Percentiles rank a stretch among this genome's conserved stretches.
phyloP scores from a whole-genome alignment of 2,113 vertebrate genomes.

The Epinephelus cyanopodus region DNA sequence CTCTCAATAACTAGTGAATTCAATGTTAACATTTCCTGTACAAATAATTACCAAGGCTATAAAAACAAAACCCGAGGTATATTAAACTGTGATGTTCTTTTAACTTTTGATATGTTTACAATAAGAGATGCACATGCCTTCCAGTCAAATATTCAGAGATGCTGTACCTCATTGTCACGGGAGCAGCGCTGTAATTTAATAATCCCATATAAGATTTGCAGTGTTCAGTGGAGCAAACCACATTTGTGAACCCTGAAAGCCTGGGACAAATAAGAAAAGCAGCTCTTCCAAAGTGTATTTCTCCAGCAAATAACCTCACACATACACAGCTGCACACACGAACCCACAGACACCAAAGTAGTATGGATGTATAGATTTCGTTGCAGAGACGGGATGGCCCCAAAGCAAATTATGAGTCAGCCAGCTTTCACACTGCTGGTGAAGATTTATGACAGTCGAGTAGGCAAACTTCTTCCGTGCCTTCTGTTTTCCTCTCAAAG shows the following conservation, averaged over 20 bases:
- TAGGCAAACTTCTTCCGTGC: slow-evolving; percentile 28
- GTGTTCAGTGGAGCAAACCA: slow-evolving; percentile 23
- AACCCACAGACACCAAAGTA: neutral
- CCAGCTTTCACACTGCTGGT: slow-evolving; percentile 23
- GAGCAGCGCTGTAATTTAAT: slow-evolving; percentile 13
- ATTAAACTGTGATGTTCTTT: neutral
- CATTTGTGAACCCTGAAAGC: neutral
- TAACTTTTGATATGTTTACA: slow-evolving; percentile 17
- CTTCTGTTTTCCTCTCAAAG: slow-evolving; percentile 56
- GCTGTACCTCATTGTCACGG: slow-evolving; percentile 1
- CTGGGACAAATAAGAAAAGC: slow-evolving; percentile 3
- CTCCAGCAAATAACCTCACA: slow-evolving; percentile 15
- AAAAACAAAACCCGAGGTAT: neutral
- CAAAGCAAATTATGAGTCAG: slow-evolving; percentile 59
- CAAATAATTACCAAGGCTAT: neutral
- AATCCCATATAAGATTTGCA: neutral
- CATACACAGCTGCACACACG: neutral
- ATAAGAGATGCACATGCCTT: neutral
- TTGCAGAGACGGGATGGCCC: slow-evolving; percentile 19
- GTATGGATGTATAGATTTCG: slow-evolving; percentile 11
- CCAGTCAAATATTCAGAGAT: slow-evolving; percentile 24
- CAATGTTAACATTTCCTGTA: neutral
- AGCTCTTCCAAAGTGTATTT: neutral
- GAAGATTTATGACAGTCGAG: slow-evolving; percentile 58
- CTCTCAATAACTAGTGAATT: neutral